Conservation (phyloP, 2,888 invertebrate species). For the Athalia cordata region DNA sequence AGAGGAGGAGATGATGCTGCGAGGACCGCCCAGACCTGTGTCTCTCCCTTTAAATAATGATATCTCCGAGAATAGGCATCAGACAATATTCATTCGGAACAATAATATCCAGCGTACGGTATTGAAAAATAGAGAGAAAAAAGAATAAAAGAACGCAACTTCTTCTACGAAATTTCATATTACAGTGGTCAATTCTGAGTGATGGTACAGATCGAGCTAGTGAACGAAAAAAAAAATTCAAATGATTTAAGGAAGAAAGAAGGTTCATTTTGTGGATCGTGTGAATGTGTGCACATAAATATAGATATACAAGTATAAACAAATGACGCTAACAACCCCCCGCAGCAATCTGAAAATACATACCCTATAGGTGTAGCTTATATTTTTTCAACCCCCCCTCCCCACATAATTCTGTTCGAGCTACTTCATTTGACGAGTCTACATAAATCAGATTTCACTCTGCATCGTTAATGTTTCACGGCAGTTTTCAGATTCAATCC, state of each 20-base stretch:
- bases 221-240: no score
- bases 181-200: no score
- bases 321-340: no score
- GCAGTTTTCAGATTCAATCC: conserved; percentile 27
- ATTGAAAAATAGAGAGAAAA: not conserved
- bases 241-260: no score
- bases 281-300: no score
- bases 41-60: conserved; percentile 37
- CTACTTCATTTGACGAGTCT: conserved; percentile 37
- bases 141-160: conserved; percentile 8
- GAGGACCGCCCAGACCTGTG: not conserved
- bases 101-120: conserved; percentile 23
- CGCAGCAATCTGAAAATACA: no score
- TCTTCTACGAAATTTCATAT: not conserved
- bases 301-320: no score
- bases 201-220: no score
- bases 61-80: conserved; percentile 35
- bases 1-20: not conserved
- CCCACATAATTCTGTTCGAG: not conserved
- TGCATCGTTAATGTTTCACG: conserved; percentile 37
- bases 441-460: conserved; percentile 33
- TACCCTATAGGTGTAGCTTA: no score
- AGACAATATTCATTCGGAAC: conserved; percentile 40
- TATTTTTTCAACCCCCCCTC: no score
- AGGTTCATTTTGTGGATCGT: no score